phyloP scores from a whole-genome alignment of 1,140 invertebrate species.

The Chlorops oryzae region DNA sequence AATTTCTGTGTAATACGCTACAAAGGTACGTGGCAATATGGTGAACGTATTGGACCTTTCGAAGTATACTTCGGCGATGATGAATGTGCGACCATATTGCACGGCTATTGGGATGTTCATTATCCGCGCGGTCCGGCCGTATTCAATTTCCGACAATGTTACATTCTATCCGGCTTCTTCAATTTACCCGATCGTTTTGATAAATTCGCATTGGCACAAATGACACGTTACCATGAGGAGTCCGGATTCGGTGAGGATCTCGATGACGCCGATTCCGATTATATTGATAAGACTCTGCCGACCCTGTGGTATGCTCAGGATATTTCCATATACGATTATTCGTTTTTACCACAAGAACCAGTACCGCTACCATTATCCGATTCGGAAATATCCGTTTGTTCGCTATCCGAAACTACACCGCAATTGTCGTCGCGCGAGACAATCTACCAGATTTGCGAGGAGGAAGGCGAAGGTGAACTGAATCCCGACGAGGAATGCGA shows the following conservation, averaged over 20 bases:
- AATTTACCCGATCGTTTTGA: conserved; percentile 17
- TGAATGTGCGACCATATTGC: conserved; percentile 53
- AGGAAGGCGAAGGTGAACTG: conserved; percentile 39
- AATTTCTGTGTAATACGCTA: conserved; percentile 52
- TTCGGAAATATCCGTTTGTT: conserved; percentile 50
- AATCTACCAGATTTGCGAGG: conserved; percentile 24
- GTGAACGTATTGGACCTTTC: conserved; percentile 61
- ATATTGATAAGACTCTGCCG: conserved; percentile 39
- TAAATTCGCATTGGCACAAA: conserved; percentile 1
- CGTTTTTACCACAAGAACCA: conserved; percentile 61
- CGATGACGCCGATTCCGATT: conserved; percentile 44
- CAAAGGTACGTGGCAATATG: conserved; percentile 62
- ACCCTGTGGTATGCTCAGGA: conserved; percentile 59
- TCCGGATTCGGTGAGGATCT: conserved; percentile 44
- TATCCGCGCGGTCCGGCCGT: conserved; percentile 60
- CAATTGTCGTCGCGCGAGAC: conserved; percentile 16
- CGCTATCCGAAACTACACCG: conserved; percentile 24
- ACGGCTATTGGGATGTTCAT: conserved; percentile 60
- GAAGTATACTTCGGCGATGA: conserved; percentile 55
- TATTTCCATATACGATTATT: conserved; percentile 58
- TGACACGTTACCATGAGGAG: conserved; percentile 46
- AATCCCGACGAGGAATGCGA: conserved; percentile 37
- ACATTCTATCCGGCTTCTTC: conserved; percentile 61
- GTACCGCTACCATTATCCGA: conserved; percentile 56
- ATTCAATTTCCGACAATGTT: conserved; percentile 60